A percentile compares a stretch with the other conserved stretches of the same genome.
Evolutionary conservation across 2,797 vertebrate genomes (phyloP).

Genomic region (Microchirus variegatus): DNA sequence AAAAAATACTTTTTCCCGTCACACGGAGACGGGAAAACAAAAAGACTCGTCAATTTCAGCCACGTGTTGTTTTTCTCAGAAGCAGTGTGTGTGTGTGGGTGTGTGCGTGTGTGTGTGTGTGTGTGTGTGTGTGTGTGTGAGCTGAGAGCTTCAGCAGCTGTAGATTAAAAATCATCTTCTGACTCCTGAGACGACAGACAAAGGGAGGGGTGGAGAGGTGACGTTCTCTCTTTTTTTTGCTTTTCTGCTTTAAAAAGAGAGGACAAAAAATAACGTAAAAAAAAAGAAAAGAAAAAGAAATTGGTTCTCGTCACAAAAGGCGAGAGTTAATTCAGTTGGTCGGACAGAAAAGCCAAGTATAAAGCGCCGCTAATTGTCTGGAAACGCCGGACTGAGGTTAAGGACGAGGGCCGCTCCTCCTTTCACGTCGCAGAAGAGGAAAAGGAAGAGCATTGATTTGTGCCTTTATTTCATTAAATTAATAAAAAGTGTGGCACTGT

Average conservation of each 20-base stretch:
- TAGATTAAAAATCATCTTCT: constrained; percentile 70
- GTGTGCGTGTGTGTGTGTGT: constrained; percentile 27
- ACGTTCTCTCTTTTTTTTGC: constrained; percentile 17
- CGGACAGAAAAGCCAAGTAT: constrained; percentile 14
- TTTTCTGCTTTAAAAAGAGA: not conserved
- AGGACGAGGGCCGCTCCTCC: constrained; percentile 45
- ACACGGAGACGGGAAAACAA: not conserved
- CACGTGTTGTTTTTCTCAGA: constrained; percentile 63
- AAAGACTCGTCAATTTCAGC: constrained; percentile 22
- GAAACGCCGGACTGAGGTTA: constrained; percentile 40
- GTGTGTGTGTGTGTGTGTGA: constrained; percentile 43
- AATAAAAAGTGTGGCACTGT: not conserved
- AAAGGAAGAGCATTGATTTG: constrained; percentile 7
- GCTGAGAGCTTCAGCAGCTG: constrained; percentile 71
- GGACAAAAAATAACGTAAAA: constrained; percentile 12
- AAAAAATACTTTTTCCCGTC: too few relatives aligned
- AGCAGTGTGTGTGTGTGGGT: constrained; percentile 23
- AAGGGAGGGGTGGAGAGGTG: constrained; percentile 58
- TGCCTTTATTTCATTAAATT: constrained; percentile 4
- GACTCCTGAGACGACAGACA: constrained; percentile 69
- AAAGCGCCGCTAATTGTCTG: constrained; percentile 30
- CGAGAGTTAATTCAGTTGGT: constrained; percentile 30
- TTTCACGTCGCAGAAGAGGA: constrained; percentile 29
- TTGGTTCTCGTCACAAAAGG: constrained; percentile 33
- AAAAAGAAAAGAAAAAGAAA: constrained; percentile 39